Evolutionary conservation across 2,888 invertebrate genomes (phyloP), one percentile per base, ranked within the genome.

Genomic region (Agrilus biguttatus): DNA sequence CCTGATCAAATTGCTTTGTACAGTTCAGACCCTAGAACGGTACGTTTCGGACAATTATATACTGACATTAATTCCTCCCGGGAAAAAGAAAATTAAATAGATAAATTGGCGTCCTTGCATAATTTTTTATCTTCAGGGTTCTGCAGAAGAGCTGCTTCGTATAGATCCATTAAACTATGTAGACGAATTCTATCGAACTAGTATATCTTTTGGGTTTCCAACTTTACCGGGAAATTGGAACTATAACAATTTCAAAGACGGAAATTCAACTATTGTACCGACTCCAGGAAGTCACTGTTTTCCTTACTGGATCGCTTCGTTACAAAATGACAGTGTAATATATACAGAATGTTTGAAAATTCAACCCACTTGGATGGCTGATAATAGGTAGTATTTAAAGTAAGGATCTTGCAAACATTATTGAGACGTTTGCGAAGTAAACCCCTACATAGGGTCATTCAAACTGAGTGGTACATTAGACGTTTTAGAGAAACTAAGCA

Each of bases 291-390:
- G 70, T 12, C 74, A 73, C 53, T 85, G 84, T 54, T 67, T 83
- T 28, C 78, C 80, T 54, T 82, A 78, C 41, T 83, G 82, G 75
- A 75, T 79, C 13, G 79, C 78, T 12, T 77, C 82, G n/a, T 73
- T 71, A 37, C 75, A 72, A 39, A 72, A 74, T 49, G 63, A 61
- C n/a, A 47, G 69, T 14, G 73, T 82, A 46, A 63, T 77, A 28
- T 71, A 78, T 36, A 72, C 72, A 41, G 77, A 80, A 53, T 89
- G 89, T 57, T 65, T 90, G 19, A 80, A 79, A 58, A 83, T 86
- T 47, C 80, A 83, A 59, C 88, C 89, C 0, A 83, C 81, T 19
- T 90, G 90, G 89, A 86, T 89, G 86, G 73, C 75, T 54, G 80
- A 85, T 61, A 64, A 64, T 61, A 66, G 65, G 66, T 66, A 56